phyloP scores from a whole-genome alignment of 1,140 invertebrate genomes.

The Scaptomyza hsui region DNA sequence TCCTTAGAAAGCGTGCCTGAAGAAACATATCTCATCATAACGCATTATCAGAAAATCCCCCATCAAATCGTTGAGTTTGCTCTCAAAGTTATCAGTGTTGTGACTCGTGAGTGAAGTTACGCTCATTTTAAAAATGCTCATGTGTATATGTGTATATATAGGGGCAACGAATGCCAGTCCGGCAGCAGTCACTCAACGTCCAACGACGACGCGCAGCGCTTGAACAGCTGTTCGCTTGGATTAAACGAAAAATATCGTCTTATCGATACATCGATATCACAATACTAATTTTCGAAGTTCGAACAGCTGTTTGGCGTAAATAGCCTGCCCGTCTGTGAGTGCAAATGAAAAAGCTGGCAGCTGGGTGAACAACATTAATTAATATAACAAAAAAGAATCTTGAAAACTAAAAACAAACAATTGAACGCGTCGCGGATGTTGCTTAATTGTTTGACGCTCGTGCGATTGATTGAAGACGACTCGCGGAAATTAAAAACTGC shows the following conservation, averaged over 20 bases:
- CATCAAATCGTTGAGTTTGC: constrained; percentile 15
- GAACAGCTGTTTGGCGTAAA: constrained; percentile 50
- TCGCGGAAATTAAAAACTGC: constrained; percentile 50
- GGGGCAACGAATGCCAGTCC: constrained; percentile 13
- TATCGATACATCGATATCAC: too few species aligned
- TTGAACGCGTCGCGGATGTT: constrained; percentile 9
- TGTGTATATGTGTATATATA: constrained; percentile 51
- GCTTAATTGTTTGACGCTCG: constrained; percentile 51
- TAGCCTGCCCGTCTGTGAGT: constrained; percentile 38
- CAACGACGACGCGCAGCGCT: constrained; percentile 18
- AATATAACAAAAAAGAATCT: constrained; percentile 43
- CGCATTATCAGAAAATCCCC: constrained; percentile 66
- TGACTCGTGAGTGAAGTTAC: constrained; percentile 20
- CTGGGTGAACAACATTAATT: constrained; percentile 43
- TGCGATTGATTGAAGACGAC: constrained; percentile 51
- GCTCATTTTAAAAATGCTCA: constrained; percentile 23
- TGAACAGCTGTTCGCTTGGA: constrained; percentile 28
- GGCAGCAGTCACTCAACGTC: constrained; percentile 55
- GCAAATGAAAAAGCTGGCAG: constrained; percentile 48
- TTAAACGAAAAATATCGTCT: constrained; percentile 9
- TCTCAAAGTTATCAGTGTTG: constrained; percentile 39
- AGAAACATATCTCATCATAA: constrained; percentile 12
- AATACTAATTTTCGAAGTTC: constrained; percentile 23
- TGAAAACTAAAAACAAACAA: constrained; percentile 38
- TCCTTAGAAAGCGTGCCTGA: constrained; percentile 14